These are phyloP conservation scores for Thymelicus sylvestris DNA, from an alignment of 2,888 invertebrate genomes.

Conservation along the genomic window DNA sequence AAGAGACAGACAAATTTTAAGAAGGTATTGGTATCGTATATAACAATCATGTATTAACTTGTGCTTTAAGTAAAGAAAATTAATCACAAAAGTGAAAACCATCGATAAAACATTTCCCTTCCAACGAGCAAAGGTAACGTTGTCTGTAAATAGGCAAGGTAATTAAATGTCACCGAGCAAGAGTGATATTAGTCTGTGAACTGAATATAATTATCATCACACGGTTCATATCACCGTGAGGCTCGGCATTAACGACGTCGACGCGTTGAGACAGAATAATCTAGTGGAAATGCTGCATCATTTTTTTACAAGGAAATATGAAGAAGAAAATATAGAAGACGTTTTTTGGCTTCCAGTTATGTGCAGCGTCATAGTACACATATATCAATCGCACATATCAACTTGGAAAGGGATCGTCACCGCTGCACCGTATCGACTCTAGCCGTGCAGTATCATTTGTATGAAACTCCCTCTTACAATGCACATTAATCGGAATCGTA, in stretches of 20 bases:
- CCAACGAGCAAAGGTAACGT: constrained; percentile 15
- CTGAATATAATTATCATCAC: constrained; percentile 27
- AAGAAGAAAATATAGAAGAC: too few relatives aligned
- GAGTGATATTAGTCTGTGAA: constrained; percentile 26
- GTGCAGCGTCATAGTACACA: too few relatives aligned
- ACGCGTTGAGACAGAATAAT: constrained; percentile 12
- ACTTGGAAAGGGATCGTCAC: too few relatives aligned
- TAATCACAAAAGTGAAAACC: not conserved
- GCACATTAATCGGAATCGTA: too few relatives aligned
- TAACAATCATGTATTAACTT: too few relatives aligned
- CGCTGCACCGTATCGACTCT: too few relatives aligned
- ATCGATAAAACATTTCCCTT: not conserved
- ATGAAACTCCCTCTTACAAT: too few relatives aligned
- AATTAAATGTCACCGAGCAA: constrained; percentile 30
- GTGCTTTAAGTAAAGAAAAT: not conserved
- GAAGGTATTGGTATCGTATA: too few relatives aligned
- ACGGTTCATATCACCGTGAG: constrained; percentile 21
- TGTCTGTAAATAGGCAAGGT: constrained; percentile 16
- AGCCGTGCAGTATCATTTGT: too few relatives aligned
- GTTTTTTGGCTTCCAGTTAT: not conserved
- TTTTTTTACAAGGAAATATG: not conserved
- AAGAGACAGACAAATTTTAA: too few relatives aligned
- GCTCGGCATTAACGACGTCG: not conserved
- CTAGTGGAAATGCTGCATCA: constrained; percentile 5
- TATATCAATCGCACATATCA: too few relatives aligned